These are phyloP conservation scores for Silurus glanis DNA, from an alignment of 2,113 vertebrate genomes.

Conservation along the genomic window DNA sequence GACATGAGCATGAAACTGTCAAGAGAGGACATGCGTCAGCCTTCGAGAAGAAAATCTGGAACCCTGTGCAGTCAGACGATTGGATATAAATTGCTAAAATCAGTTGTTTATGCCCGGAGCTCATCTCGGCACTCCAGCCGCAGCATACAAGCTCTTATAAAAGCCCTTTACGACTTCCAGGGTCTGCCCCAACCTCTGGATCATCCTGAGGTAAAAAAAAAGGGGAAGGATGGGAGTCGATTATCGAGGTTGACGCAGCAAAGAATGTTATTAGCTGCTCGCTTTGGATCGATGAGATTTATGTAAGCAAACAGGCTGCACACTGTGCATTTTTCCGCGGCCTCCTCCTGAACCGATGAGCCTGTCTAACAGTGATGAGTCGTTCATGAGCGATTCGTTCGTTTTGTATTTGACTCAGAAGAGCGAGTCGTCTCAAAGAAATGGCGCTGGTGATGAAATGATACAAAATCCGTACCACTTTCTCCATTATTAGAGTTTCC, in stretches of 20 bases:
- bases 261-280: conserved; percentile 36
- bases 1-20: neutral
- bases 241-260: conserved; percentile 56
- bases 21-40: neutral
- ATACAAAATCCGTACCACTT: neutral
- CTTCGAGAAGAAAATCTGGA: neutral
- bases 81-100: neutral
- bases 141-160: conserved; percentile 42
- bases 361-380: no score
- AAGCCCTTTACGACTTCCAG: conserved; percentile 50
- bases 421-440: neutral
- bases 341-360: neutral
- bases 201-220: neutral
- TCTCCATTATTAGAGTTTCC: neutral
- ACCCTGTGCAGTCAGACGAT: neutral
- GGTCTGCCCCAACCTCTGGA: neutral
- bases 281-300: conserved; percentile 42
- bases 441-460: neutral
- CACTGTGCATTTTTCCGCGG: conserved; percentile 14
- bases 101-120: neutral
- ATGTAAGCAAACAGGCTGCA: conserved; percentile 19
- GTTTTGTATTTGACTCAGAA: no score
- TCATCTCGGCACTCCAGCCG: neutral
- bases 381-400: no score
- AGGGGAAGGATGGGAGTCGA: conserved; percentile 18